phyloP scores from a whole-genome alignment of 2,797 vertebrate species.

The Sebastes trivittatus region DNA sequence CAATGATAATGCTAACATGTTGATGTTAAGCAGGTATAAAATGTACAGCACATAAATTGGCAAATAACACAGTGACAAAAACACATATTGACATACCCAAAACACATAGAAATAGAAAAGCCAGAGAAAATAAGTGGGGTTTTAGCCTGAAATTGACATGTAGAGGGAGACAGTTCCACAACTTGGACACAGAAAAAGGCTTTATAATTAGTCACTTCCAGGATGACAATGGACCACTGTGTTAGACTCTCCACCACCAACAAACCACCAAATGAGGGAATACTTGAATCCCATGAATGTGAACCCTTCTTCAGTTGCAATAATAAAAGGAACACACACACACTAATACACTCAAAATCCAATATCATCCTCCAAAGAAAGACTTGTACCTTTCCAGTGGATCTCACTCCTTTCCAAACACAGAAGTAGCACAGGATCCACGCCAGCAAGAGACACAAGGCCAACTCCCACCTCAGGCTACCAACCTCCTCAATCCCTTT shows the following conservation, averaged over 20 bases:
- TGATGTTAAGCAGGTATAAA: too few species aligned
- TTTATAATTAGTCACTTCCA: background rate
- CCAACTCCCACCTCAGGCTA: conserved; percentile 89
- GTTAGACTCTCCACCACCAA: background rate
- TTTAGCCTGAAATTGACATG: background rate
- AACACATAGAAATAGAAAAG: background rate
- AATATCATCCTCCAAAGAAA: background rate
- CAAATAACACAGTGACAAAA: background rate
- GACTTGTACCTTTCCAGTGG: conserved; percentile 88
- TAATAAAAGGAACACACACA: background rate
- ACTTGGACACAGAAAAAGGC: background rate
- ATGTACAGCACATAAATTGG: background rate
- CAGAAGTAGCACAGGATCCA: conserved; percentile 94
- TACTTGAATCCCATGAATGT: background rate
- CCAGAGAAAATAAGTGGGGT: background rate
- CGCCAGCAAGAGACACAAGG: conserved; percentile 87
- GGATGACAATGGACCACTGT: background rate
- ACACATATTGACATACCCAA: background rate
- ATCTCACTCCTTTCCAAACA: conserved; percentile 94
- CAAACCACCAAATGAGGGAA: background rate
- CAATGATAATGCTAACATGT: too few species aligned
- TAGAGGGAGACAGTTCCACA: background rate
- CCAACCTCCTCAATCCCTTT: conserved; percentile 89
- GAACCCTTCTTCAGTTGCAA: background rate
- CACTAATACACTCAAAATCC: background rate